These are phyloP conservation scores for Lasiommata megera DNA, from an alignment of 2,888 invertebrate species.

Conservation along the genomic window DNA sequence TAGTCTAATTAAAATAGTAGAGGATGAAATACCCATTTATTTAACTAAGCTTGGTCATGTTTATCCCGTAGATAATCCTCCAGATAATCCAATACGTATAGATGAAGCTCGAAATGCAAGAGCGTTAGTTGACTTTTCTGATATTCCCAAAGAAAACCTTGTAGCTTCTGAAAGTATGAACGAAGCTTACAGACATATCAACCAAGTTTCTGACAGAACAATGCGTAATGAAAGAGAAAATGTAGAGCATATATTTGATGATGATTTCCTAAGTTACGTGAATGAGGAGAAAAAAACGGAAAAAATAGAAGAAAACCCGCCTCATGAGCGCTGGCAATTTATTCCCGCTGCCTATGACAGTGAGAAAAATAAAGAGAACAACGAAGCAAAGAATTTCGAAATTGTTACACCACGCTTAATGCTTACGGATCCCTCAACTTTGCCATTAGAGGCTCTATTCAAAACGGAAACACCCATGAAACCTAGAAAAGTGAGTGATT, in stretches of 20 bases:
- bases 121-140: conserved; percentile 60
- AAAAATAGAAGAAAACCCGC: conserved; percentile 46
- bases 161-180: conserved; percentile 76
- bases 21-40: conserved; percentile 79
- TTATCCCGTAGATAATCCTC: conserved; percentile 74
- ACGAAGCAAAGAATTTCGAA: conserved; percentile 56
- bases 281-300: conserved; percentile 63
- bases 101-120: conserved; percentile 77
- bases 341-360: conserved; percentile 75
- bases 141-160: conserved; percentile 67
- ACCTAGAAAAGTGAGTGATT: conserved; percentile 48
- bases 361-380: conserved; percentile 49
- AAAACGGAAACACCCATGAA: conserved; percentile 73
- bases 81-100: conserved; percentile 71
- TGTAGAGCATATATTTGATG: conserved; percentile 52
- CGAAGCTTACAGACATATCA: conserved; percentile 69
- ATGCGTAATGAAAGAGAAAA: conserved; percentile 40
- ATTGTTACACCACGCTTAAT: conserved; percentile 62
- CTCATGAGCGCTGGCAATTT: conserved; percentile 63
- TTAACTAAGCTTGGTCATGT: conserved; percentile 71
- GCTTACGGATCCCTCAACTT: conserved; percentile 82
- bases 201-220: conserved; percentile 43
- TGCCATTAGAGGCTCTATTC: conserved; percentile 85
- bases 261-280: conserved; percentile 64
- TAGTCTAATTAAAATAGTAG: conserved; percentile 85